Percentiles rank a stretch among this genome's conserved stretches.
These are phyloP conservation scores for Anguilla obscura DNA, from an alignment of 2,797 vertebrate genomes.

Conservation along the genomic window DNA sequence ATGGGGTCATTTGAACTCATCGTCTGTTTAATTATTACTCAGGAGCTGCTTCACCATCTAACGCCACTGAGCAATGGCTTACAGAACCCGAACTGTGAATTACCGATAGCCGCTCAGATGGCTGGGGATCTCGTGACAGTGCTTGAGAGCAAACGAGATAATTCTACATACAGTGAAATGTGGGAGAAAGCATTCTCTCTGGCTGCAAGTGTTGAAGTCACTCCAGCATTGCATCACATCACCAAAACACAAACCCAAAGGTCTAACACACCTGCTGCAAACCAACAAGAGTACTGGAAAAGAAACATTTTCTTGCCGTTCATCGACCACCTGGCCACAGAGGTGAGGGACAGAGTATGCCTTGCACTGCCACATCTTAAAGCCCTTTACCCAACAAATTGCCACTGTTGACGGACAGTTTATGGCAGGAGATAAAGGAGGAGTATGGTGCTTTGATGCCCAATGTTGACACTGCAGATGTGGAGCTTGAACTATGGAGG, in stretches of 20 bases:
- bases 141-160: not conserved
- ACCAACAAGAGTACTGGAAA: not conserved
- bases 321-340: not conserved
- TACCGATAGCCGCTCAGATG: not conserved
- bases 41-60: not conserved
- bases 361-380: not conserved
- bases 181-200: not conserved
- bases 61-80: not conserved
- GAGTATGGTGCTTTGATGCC: not conserved
- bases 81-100: not conserved
- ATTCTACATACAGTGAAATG: not conserved
- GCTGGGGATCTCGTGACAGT: not conserved
- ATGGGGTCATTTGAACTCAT: not conserved
- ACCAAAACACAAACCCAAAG: not conserved
- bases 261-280: not conserved
- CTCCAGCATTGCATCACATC: not conserved
- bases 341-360: not conserved
- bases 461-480: not conserved
- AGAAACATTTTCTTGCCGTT: not conserved
- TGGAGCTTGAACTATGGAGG: not conserved
- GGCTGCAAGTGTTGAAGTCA: not conserved
- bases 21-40: not conserved
- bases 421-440: not conserved
- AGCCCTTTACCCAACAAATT: not conserved
- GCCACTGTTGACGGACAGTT: not conserved